These are phyloP conservation scores for Panulirus ornatus DNA, from an alignment of 1,140 invertebrate genomes.

Conservation along the genomic window DNA sequence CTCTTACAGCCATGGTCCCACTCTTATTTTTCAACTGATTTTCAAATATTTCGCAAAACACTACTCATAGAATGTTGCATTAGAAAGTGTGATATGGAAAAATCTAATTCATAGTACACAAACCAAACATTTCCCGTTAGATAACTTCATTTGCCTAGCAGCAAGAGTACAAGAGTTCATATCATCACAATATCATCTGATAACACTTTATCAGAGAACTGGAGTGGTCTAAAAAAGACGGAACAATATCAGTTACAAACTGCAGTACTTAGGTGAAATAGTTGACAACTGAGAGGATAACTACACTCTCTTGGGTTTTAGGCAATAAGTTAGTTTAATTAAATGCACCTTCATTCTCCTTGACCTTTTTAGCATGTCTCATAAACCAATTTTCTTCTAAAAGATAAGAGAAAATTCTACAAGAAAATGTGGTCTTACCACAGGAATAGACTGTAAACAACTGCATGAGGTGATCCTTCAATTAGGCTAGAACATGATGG, in stretches of 20 bases:
- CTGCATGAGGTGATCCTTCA: conserved; percentile 32
- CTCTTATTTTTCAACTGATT: too few relatives aligned
- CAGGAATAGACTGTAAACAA: conserved; percentile 29
- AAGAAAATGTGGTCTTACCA: conserved; percentile 24
- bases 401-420: not conserved
- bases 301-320: not conserved
- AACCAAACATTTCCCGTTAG: too few relatives aligned
- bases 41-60: too few relatives aligned
- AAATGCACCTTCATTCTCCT: not conserved
- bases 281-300: not conserved
- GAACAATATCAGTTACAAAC: not conserved
- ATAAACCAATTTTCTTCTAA: not conserved
- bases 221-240: too few relatives aligned
- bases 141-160: too few relatives aligned
- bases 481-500: conserved; percentile 17
- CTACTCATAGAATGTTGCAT: too few relatives aligned
- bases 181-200: too few relatives aligned
- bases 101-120: too few relatives aligned
- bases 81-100: too few relatives aligned
- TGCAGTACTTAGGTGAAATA: not conserved
- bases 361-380: not conserved
- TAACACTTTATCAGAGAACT: too few relatives aligned
- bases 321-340: not conserved
- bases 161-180: too few relatives aligned
- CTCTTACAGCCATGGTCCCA: too few relatives aligned